Conservation (phyloP, 2,797 vertebrate species). For the Scleropages formosus region DNA sequence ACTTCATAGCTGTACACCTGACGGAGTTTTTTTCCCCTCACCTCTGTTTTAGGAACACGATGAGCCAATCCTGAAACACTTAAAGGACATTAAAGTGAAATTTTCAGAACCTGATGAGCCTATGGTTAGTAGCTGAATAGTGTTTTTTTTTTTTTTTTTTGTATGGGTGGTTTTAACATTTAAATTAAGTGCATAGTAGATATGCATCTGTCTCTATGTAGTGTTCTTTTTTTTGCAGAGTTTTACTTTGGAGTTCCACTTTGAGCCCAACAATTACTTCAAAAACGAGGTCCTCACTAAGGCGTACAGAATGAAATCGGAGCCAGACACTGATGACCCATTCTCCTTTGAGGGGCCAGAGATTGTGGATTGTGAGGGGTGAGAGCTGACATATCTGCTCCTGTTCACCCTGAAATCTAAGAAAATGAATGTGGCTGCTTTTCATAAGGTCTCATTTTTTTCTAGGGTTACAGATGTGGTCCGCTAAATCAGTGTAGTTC, state of each 20-base stretch:
- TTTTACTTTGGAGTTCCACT: slow-evolving; percentile 96
- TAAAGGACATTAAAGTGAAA: slow-evolving; percentile 77
- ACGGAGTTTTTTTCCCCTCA: background rate
- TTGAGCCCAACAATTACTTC: slow-evolving; percentile 92
- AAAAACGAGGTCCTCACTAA: slow-evolving; percentile 90
- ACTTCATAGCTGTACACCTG: too few species aligned
- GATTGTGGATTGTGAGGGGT: slow-evolving; percentile 96
- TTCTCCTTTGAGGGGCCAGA: slow-evolving; percentile 98
- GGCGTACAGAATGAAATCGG: slow-evolving; percentile 96
- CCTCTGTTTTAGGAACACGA: slow-evolving; percentile 82
- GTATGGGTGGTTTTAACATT: too few species aligned
- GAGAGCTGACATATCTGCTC: slow-evolving; percentile 50
- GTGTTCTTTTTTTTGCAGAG: slow-evolving; percentile 63
- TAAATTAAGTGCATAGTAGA: too few species aligned
- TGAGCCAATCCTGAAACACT: slow-evolving; percentile 75
- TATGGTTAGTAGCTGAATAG: slow-evolving; percentile 72
- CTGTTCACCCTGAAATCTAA: background rate
- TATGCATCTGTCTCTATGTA: too few species aligned
- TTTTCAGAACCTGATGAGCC: slow-evolving; percentile 76
- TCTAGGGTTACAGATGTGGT: too few species aligned
- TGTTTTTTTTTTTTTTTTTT: too few species aligned
- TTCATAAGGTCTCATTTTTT: background rate
- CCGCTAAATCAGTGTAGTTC: too few species aligned
- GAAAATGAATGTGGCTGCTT: background rate
- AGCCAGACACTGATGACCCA: slow-evolving; percentile 85